Base-by-base conservation (phyloP, 2,797 vertebrate genomes). In the Sebastes baramenuke region DNA sequence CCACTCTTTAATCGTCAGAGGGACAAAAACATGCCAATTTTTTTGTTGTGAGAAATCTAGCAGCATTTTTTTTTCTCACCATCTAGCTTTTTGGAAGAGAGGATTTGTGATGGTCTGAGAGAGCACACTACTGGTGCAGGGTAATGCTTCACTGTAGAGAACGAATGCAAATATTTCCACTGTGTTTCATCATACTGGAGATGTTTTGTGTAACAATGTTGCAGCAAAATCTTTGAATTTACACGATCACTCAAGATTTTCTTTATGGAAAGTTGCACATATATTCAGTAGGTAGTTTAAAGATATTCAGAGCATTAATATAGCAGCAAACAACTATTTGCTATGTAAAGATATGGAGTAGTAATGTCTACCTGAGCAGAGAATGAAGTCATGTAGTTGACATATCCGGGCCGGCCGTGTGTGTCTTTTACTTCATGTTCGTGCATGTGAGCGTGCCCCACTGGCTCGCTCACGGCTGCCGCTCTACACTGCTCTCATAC, bases 151-250 rank as follows among this genome's bases (percentile, higher is more conserved):
- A 34, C 67, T 59, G 60, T 49, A 54, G 69, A 83, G 86, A 82
- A 81, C 54, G 38, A 74, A 77, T 30, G 67, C 79, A 65, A 56
- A 24, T 52, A 64, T 84, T 91, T 92, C 85, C 80, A 84, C 6
- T 30, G 38, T 38, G 80, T 91, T 90, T 89, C 89, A 83, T 92
- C 89, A 92, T 86, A 18, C 60, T 59, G 49, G 66, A 36, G 69
- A 77, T 84, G 77, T 81, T 72, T 67, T 61, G 52, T 58, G 79
- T 42, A 73, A 86, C 67, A 59, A 42, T 72, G 36, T 72, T 75
- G 59, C 14, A 25, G 71, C 59, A 80, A 75, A 76, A 56, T 34
- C 62, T 83, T 72, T 34, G 60, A 72, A 69, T 85, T 75, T 14
- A 77, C 4, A 2, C 30, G 18, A 20, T 0, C 0, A 49, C 16